phyloP scores from a whole-genome alignment of 2,888 invertebrate genomes.

The Lepidocyrtoides sp. region DNA sequence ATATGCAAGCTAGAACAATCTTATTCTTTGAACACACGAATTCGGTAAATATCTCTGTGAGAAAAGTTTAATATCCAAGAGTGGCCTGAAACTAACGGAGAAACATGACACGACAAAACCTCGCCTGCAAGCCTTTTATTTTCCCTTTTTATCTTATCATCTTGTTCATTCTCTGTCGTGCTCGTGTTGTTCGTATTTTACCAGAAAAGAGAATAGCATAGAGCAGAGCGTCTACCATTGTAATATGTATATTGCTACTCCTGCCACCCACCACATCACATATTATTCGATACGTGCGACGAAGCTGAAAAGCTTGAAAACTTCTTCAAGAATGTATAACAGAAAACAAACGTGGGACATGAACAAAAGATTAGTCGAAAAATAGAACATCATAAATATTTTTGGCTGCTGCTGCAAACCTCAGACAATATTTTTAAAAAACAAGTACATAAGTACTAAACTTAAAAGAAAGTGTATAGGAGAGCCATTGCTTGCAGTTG shows the following conservation, averaged over 20 bases:
- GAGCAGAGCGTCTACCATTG: no score
- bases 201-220: no score
- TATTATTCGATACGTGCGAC: background rate
- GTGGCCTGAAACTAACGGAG: background rate
- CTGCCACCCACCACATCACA: background rate
- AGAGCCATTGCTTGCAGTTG: no score
- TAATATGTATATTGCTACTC: no score
- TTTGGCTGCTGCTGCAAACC: background rate
- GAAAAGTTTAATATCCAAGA: background rate
- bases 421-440: background rate
- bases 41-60: background rate
- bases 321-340: background rate
- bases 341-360: background rate
- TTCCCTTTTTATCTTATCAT: background rate
- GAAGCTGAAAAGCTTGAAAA: background rate
- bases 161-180: background rate
- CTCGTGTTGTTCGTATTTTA: background rate
- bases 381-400: background rate
- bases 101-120: background rate
- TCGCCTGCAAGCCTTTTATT: background rate
- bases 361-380: background rate
- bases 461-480: no score
- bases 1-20: background rate
- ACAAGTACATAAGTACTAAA: no score
- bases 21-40: slow-evolving; percentile 1